phyloP scores from a whole-genome alignment of 1,140 invertebrate genomes.

The Hyphantria cunea region DNA sequence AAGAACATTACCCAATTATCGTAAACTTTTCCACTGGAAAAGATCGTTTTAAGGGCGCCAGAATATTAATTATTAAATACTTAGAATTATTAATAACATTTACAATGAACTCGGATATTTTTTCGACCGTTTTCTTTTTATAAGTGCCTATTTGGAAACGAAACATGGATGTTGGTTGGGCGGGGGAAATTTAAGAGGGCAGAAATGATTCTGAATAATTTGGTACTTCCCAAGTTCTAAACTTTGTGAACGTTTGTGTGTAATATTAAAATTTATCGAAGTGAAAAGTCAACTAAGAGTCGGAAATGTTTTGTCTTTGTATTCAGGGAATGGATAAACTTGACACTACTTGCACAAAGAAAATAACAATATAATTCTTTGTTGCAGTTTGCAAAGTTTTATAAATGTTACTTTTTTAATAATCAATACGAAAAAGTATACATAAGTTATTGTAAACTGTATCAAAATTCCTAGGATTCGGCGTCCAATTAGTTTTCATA shows the following conservation, averaged over 20 bases:
- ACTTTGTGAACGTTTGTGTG: constrained; percentile 11
- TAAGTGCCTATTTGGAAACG: background rate
- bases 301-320: constrained; percentile 1
- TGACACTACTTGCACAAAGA: background rate
- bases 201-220: constrained; percentile 20
- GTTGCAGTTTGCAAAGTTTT: too few species aligned
- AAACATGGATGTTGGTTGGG: constrained; percentile 8
- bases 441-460: too few species aligned
- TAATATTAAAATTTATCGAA: constrained; percentile 18
- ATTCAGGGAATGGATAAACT: background rate
- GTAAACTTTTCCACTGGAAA: background rate
- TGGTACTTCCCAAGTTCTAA: constrained; percentile 6
- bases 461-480: too few species aligned
- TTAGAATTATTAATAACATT: background rate
- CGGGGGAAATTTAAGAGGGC: constrained; percentile 3
- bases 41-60: background rate
- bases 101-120: background rate
- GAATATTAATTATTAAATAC: background rate
- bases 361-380: background rate
- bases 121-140: background rate
- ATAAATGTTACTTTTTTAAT: too few species aligned
- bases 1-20: background rate
- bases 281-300: constrained; percentile 9
- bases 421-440: too few species aligned
- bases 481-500: too few species aligned